These are phyloP conservation scores for Scatophagus argus DNA, from an alignment of 2,113 vertebrate genomes.

Conservation along the genomic window DNA sequence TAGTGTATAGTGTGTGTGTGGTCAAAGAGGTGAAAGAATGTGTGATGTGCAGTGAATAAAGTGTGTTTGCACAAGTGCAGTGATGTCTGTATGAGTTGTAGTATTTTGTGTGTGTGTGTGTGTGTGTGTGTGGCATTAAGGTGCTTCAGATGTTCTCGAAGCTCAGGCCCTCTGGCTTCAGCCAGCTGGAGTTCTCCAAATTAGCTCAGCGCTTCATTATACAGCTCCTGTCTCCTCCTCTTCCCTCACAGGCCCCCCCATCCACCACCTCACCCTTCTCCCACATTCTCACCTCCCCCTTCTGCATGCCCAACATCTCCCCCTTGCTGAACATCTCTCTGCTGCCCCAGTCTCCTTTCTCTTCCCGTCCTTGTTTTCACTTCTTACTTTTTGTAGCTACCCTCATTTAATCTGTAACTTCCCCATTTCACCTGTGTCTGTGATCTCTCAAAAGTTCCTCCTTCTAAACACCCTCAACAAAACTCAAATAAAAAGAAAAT, in stretches of 20 bases:
- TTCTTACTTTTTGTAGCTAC: background rate
- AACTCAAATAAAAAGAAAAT: background rate
- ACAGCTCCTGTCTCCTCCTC: slow-evolving; percentile 78
- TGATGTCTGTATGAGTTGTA: slow-evolving; percentile 3
- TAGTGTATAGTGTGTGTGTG: background rate
- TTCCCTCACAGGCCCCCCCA: background rate
- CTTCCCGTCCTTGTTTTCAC: background rate
- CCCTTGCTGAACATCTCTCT: background rate
- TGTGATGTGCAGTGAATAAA: slow-evolving; percentile 18
- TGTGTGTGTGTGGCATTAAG: slow-evolving; percentile 59
- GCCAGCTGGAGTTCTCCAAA: slow-evolving; percentile 94
- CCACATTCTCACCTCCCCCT: slow-evolving; percentile 33
- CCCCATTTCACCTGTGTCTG: background rate
- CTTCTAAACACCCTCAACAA: background rate
- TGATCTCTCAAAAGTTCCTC: background rate
- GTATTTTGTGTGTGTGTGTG: slow-evolving; percentile 35
- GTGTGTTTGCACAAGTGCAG: slow-evolving; percentile 21
- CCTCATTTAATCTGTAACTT: background rate
- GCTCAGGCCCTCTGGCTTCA: slow-evolving; percentile 91
- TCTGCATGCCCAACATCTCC: slow-evolving; percentile 28
- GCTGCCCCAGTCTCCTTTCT: background rate
- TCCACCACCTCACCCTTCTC: background rate
- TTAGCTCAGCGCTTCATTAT: slow-evolving; percentile 93
- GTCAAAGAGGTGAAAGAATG: slow-evolving; percentile 31
- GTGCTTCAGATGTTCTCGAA: slow-evolving; percentile 80